A percentile compares a stretch with the other conserved stretches of the same genome.
Evolutionary conservation across 2,888 invertebrate genomes (phyloP).

Genomic region (Rotaria magnacalcarata): DNA sequence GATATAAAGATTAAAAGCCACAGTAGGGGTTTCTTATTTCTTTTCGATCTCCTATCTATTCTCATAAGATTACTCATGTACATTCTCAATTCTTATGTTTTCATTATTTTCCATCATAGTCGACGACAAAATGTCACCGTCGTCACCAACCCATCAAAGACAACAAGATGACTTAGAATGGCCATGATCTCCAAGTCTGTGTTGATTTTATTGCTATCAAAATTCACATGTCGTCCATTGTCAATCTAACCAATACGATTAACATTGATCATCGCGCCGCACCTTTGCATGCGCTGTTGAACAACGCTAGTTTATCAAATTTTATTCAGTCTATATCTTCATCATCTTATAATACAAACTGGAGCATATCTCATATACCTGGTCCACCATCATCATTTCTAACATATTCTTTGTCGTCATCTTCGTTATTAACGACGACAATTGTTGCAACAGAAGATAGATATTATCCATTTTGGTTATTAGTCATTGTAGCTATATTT

Average conservation of each 20-base stretch:
- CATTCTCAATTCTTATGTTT: too few relatives aligned
- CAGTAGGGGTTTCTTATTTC: neutral
- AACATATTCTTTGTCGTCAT: neutral
- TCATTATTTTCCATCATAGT: neutral
- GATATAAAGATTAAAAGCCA: neutral
- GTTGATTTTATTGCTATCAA: neutral
- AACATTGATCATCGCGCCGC: neutral
- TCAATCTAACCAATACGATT: neutral
- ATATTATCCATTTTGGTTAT: slow-evolving; percentile 27
- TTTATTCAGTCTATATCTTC: neutral
- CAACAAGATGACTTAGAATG: neutral
- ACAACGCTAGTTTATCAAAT: neutral
- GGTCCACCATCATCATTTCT: neutral
- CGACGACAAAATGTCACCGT: neutral
- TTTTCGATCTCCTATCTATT: neutral
- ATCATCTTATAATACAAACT: neutral
- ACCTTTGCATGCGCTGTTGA: neutral
- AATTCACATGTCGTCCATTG: neutral
- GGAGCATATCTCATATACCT: slow-evolving; percentile 12
- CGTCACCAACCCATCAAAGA: neutral
- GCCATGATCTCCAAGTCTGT: neutral
- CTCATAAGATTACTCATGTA: neutral
- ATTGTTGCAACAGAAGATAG: neutral
- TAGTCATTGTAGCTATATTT: slow-evolving; percentile 3
- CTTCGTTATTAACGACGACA: neutral